Conservation (phyloP, 2,888 invertebrate species). For the Clepsis dumicolana region DNA sequence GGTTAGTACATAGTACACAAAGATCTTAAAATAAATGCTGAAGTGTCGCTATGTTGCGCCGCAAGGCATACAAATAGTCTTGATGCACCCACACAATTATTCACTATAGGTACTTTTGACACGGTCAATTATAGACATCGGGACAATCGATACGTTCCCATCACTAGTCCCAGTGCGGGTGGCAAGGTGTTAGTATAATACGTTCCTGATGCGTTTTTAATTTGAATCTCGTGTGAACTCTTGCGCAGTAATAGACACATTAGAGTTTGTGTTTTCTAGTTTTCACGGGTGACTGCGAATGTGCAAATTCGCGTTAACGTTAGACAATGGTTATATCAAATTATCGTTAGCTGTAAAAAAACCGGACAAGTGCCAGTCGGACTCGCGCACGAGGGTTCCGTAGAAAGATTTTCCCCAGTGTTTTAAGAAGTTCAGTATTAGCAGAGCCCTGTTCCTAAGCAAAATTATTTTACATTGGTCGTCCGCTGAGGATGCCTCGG, state of each 20-base stretch:
- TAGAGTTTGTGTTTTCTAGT: conserved; percentile 58
- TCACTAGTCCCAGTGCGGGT: conserved; percentile 53
- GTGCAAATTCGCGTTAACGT: conserved; percentile 8
- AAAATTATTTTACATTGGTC: no score
- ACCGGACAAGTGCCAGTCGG: no score
- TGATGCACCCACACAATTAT: no score
- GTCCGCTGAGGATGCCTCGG: no score
- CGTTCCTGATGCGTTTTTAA: conserved; percentile 83
- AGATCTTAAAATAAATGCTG: no score
- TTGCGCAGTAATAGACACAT: conserved; percentile 79
- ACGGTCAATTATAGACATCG: neutral
- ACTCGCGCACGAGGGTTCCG: no score
- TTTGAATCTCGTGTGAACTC: conserved; percentile 80
- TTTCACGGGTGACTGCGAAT: conserved; percentile 53
- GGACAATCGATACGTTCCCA: neutral
- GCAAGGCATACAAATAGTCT: no score
- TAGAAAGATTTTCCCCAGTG: no score
- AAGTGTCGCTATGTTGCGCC: no score
- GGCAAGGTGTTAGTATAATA: conserved; percentile 78
- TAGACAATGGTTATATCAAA: neutral
- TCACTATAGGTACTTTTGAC: neutral
- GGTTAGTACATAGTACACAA: no score
- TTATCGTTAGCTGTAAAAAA: neutral
- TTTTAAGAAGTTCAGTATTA: no score
- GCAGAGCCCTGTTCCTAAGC: no score